These are phyloP conservation scores for Prostheceraeus crozeri DNA, from an alignment of 2,888 invertebrate species.

Conservation along the genomic window DNA sequence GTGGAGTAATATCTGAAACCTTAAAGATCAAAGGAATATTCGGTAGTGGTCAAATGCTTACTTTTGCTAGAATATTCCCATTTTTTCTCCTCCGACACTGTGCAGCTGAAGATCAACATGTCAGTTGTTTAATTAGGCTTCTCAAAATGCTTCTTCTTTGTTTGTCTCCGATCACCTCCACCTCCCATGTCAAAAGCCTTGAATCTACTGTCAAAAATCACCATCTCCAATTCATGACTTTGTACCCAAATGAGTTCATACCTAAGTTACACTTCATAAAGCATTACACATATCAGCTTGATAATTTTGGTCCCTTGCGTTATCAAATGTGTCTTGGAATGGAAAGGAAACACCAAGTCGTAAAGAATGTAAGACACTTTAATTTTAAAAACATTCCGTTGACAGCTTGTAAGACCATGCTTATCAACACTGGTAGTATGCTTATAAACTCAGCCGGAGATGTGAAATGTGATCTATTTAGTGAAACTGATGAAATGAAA, in stretches of 20 bases:
- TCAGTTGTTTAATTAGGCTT: background rate
- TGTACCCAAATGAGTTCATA: background rate
- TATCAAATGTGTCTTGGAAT: conserved; percentile 1
- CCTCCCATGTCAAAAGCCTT: background rate
- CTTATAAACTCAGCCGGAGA: too few relatives aligned
- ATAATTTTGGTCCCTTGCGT: background rate
- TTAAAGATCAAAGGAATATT: background rate
- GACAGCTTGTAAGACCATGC: background rate
- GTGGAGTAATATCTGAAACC: background rate
- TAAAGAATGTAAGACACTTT: conserved; percentile 7
- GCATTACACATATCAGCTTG: background rate
- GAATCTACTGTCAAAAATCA: background rate
- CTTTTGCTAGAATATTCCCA: background rate
- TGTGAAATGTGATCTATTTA: too few relatives aligned
- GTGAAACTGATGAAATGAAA: too few relatives aligned
- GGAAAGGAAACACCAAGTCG: background rate
- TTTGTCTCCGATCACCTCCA: background rate
- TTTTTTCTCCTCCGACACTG: too few relatives aligned
- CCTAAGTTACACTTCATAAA: background rate
- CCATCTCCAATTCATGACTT: background rate
- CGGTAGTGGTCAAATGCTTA: background rate
- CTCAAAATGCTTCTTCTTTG: background rate
- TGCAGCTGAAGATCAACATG: background rate
- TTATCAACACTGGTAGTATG: too few relatives aligned
- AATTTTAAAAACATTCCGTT: background rate